phyloP scores from a whole-genome alignment of 1,140 invertebrate species.

The Cyrtorhinus lividipennis region DNA sequence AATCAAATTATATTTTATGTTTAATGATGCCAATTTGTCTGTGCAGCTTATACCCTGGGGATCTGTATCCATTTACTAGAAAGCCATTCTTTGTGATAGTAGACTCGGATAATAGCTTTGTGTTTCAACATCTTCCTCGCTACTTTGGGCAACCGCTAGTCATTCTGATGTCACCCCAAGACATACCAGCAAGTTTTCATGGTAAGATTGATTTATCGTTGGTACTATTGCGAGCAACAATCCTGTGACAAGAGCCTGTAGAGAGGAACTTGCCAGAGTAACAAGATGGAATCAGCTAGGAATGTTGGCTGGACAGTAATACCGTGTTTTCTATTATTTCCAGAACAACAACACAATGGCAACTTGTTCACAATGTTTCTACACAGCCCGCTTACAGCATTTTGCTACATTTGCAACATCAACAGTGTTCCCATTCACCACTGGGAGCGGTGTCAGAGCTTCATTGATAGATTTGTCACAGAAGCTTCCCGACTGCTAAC shows the following conservation, averaged over 20 bases:
- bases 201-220: slow-evolving; percentile 34
- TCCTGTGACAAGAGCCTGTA: too few species aligned
- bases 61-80: slow-evolving; percentile 55
- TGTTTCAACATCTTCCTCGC: slow-evolving; percentile 81
- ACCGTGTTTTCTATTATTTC: slow-evolving; percentile 24
- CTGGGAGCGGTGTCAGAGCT: slow-evolving; percentile 81
- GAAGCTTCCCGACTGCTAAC: slow-evolving; percentile 74
- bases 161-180: slow-evolving; percentile 84
- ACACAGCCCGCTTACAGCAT: slow-evolving; percentile 81
- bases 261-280: too few species aligned
- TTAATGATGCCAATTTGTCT: not conserved
- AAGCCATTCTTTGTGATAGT: slow-evolving; percentile 70
- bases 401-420: slow-evolving; percentile 85
- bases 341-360: slow-evolving; percentile 81
- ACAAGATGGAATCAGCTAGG: too few species aligned
- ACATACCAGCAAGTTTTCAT: slow-evolving; percentile 68
- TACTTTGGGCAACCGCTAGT: slow-evolving; percentile 92
- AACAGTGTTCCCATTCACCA: slow-evolving; percentile 66
- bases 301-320: too few species aligned
- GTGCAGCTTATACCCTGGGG: slow-evolving; percentile 74
- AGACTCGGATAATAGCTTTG: slow-evolving; percentile 89
- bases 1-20: not conserved
- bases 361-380: slow-evolving; percentile 90
- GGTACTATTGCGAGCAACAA: not conserved
- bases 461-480: slow-evolving; percentile 76